phyloP scores from a whole-genome alignment of 2,113 vertebrate genomes.

The Poeciliopsis occidentalis region DNA sequence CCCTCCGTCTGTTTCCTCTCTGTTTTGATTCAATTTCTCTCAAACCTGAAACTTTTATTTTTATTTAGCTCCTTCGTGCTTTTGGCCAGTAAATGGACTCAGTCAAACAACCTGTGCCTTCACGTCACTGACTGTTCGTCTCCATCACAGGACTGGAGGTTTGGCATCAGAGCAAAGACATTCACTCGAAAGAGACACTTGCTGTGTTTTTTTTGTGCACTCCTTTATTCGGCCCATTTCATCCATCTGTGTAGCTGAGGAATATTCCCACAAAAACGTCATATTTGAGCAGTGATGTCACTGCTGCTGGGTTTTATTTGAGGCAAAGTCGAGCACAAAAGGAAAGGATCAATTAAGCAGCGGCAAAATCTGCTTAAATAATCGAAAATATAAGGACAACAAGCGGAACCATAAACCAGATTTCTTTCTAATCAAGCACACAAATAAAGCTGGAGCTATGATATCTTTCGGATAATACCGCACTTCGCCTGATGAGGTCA shows the following conservation, averaged over 20 bases:
- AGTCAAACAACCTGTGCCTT: constrained; percentile 36
- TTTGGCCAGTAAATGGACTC: constrained; percentile 4
- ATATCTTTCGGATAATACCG: constrained; percentile 31
- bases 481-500: constrained; percentile 46
- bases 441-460: constrained; percentile 4
- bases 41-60: constrained; percentile 37
- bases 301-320: constrained; percentile 74
- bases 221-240: constrained; percentile 70
- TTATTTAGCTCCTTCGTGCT: neutral
- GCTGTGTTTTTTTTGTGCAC: constrained; percentile 60
- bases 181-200: constrained; percentile 64
- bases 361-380: constrained; percentile 41
- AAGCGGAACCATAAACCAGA: neutral
- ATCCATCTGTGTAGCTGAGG: constrained; percentile 61
- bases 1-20: neutral
- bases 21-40: constrained; percentile 34
- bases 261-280: constrained; percentile 76
- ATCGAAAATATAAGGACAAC: neutral
- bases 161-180: constrained; percentile 68
- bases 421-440: neutral
- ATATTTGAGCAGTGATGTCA: constrained; percentile 78
- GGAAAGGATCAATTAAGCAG: neutral
- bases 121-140: constrained; percentile 66
- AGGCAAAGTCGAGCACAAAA: constrained; percentile 23
- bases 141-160: constrained; percentile 62